Base-by-base conservation (phyloP, 2,888 invertebrate genomes). In the Euproctis similis region DNA sequence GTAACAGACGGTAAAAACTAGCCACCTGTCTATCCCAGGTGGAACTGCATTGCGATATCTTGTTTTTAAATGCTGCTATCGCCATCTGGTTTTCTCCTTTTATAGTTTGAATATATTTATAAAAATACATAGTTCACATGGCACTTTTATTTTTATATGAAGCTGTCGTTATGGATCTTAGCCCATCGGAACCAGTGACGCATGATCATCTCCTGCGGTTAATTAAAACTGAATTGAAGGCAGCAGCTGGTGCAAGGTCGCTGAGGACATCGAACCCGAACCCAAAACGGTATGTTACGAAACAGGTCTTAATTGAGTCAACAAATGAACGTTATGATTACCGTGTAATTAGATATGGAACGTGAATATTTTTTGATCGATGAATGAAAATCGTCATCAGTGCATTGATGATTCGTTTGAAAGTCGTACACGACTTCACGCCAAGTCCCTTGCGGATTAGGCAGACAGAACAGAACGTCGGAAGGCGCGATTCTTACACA, bases 231-330 rank as follows among this genome's bases (percentile, higher is more conserved):
- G 62, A 75, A 77, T 81, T 76, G 73, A 76, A 75, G 66, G 65
- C 70, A 70, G 65, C 70, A 67, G n/a, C n/a, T n/a, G n/a, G n/a
- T n/a, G 71, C 80, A 81, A 81, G 82, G 81, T 76, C 81, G 76
- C 49, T 52, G 46, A 66, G 77, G 82, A 73, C 78, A 74, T 73
- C 71, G 68, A 78, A 81, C 75, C 82, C 62, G 64, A 40, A 47
- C 55, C 53, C 51, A 50, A 36, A 37, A 31, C 42, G 43, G 47
- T 50, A 46, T 48, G 49, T 69, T 65, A 64, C 58, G 64, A 66
- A 71, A 65, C 64, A 56, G 59, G 59, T 59, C 57, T 53, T 48
- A 53, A 52, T 36, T 46, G 32, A 40, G 42, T 32, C 16, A 33
- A 35, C 45, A 52, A n/a, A 55, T 62, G 54, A 53, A 49, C 42